Conservation (phyloP, 2,113 vertebrate genomes). For the Otolemur garnettii region DNA sequence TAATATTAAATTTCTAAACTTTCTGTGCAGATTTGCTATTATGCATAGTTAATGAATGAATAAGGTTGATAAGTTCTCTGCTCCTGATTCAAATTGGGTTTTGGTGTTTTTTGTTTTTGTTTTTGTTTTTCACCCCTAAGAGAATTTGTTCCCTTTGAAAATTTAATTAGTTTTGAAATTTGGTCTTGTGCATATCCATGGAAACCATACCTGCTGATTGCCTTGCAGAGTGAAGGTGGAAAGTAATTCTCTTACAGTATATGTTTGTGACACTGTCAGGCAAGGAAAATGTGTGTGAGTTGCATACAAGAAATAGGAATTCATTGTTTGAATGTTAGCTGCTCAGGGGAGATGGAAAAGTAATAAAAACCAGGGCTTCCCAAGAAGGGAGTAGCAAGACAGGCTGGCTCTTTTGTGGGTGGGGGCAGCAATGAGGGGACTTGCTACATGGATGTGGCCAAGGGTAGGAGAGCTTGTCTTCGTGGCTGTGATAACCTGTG, state of each 20-base stretch:
- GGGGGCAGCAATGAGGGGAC: no score
- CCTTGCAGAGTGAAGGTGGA: neutral
- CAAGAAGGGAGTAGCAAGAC: neutral
- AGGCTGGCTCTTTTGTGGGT: neutral
- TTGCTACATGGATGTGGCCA: neutral
- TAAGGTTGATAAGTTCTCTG: neutral
- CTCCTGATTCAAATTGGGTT: neutral
- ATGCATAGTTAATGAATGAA: neutral
- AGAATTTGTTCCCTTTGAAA: constrained; percentile 60
- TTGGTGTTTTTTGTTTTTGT: neutral
- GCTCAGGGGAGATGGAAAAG: constrained; percentile 25
- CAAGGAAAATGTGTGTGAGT: neutral
- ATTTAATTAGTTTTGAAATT: constrained; percentile 64
- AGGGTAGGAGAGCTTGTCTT: neutral
- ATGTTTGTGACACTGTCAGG: neutral
- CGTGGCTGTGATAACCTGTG: neutral
- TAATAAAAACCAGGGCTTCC: constrained; percentile 57
- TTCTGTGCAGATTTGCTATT: neutral
- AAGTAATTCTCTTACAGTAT: neutral
- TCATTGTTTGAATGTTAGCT: constrained; percentile 55
- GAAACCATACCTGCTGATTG: neutral
- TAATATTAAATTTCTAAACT: neutral
- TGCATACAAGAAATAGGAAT: constrained; percentile 36
- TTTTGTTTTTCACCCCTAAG: neutral
- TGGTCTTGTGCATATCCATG: neutral